Conservation (phyloP, 2,888 invertebrate genomes). For the Malacosoma neustria region DNA sequence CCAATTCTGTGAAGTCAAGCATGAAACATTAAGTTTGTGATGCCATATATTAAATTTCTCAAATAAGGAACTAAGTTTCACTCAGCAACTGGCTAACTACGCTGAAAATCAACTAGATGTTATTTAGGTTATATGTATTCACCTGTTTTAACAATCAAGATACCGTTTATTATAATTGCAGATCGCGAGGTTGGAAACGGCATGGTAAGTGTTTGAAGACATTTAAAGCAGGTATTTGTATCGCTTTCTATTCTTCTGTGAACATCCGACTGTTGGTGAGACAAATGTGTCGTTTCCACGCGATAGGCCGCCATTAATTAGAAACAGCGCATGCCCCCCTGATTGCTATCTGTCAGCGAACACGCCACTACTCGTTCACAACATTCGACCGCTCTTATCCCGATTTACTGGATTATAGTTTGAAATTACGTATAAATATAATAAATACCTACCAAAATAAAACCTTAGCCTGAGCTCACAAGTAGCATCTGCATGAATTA, state of each 20-base stretch:
- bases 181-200: constrained; percentile 35
- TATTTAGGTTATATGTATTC: too few species aligned
- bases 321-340: constrained; percentile 49
- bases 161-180: constrained; percentile 56
- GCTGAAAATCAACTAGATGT: too few species aligned
- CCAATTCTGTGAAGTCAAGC: too few species aligned
- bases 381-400: constrained; percentile 14
- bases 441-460: too few species aligned
- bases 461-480: too few species aligned
- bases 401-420: constrained; percentile 1
- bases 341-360: constrained; percentile 63
- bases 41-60: too few species aligned
- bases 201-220: constrained; percentile 57
- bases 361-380: constrained; percentile 50
- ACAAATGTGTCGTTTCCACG: constrained; percentile 62
- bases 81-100: too few species aligned
- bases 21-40: too few species aligned
- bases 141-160: constrained; percentile 44
- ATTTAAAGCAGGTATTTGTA: constrained; percentile 65
- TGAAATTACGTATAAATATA: too few species aligned
- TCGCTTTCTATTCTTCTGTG: constrained; percentile 67
- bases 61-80: too few species aligned
- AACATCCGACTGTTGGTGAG: constrained; percentile 55
- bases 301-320: constrained; percentile 63
- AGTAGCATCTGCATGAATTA: too few species aligned